phyloP scores from a whole-genome alignment of 2,113 vertebrate species.

The Myotis yumanensis region DNA sequence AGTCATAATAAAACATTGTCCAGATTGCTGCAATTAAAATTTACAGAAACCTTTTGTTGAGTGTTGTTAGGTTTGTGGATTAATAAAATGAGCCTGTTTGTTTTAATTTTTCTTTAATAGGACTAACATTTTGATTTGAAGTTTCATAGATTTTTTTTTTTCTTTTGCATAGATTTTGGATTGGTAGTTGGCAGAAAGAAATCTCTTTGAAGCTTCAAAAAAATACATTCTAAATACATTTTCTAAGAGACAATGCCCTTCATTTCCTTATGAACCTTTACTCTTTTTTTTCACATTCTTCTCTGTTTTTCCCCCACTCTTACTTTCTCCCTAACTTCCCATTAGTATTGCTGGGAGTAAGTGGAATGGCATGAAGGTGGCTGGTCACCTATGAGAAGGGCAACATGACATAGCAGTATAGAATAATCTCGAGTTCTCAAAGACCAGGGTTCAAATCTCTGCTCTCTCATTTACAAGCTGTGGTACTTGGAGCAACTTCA shows the following conservation, averaged over 20 bases:
- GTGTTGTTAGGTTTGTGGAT: conserved; percentile 59
- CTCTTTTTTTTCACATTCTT: not conserved
- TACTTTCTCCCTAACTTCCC: not conserved
- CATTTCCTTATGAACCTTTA: not conserved
- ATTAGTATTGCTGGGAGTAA: not conserved
- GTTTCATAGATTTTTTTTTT: conserved; percentile 45
- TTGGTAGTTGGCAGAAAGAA: conserved; percentile 11
- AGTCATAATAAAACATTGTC: conserved; percentile 65
- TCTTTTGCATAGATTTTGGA: conserved; percentile 44
- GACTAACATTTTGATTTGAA: conserved; percentile 62
- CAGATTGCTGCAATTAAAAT: conserved; percentile 76
- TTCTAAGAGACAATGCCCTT: not conserved
- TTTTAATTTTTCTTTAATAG: conserved; percentile 64
- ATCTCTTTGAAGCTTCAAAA: not conserved
- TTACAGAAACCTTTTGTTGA: conserved; percentile 73
- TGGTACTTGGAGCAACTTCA: not conserved
- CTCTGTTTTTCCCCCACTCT: not conserved
- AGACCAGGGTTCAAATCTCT: not conserved
- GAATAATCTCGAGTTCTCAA: not conserved
- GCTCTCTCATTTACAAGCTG: not conserved
- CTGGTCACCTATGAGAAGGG: not conserved
- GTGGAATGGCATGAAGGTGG: not conserved
- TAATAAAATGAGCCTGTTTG: conserved; percentile 70
- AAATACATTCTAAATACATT: not conserved
- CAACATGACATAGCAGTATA: not conserved